phyloP scores from a whole-genome alignment of 2,113 vertebrate species.

The Piaya cayana region DNA sequence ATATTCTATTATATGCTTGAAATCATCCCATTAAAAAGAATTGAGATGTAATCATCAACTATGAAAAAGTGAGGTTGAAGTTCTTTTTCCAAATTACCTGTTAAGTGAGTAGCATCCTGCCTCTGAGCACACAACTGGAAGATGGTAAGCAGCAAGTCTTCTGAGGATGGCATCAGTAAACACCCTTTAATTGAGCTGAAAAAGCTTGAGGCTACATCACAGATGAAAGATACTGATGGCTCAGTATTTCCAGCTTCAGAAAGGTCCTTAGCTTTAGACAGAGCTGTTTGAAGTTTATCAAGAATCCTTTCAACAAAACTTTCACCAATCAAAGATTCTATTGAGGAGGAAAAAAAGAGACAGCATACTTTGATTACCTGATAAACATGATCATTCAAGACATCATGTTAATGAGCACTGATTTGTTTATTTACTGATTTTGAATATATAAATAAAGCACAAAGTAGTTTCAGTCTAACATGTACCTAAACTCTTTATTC shows the following conservation, averaged over 20 bases:
- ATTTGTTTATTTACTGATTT: neutral
- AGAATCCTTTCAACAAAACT: conserved; percentile 89
- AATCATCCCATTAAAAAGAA: neutral
- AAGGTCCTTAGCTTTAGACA: conserved; percentile 86
- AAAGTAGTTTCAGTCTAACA: neutral
- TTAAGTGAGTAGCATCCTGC: conserved; percentile 79
- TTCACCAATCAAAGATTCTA: conserved; percentile 90
- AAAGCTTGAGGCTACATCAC: conserved; percentile 90
- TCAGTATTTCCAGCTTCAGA: conserved; percentile 88
- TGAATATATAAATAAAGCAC: neutral
- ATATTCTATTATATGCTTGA: neutral
- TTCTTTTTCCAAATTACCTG: conserved; percentile 75
- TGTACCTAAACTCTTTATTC: neutral
- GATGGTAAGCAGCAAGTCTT: conserved; percentile 90
- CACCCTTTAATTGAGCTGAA: conserved; percentile 90
- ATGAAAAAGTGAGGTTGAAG: neutral
- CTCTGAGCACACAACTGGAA: conserved; percentile 92
- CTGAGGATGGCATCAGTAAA: conserved; percentile 86
- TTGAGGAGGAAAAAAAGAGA: neutral
- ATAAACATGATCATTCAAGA: neutral
- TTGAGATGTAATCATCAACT: neutral
- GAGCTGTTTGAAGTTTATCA: conserved; percentile 87
- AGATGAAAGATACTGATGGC: conserved; percentile 89
- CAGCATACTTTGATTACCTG: neutral
- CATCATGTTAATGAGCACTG: accelerated